Base-by-base conservation (phyloP, 1,140 invertebrate genomes). In the Drosophila nigromelanica region DNA sequence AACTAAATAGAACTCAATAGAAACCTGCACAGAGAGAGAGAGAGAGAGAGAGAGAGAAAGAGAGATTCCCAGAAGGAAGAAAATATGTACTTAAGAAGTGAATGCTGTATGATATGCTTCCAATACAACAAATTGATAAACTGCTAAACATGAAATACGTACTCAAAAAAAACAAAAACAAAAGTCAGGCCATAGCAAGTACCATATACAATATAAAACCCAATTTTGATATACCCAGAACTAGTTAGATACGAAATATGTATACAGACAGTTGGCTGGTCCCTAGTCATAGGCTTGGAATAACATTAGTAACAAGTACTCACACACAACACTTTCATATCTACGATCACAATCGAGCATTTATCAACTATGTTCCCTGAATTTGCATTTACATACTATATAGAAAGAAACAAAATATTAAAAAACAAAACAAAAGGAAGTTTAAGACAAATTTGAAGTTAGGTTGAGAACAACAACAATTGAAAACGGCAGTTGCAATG, bases 311-410 rank as follows among this genome's bases (percentile, higher is more conserved):
- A 69, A 54, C n/a, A 58, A 51, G 30, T 61, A 67, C 48, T 64
- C 68, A 59, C 47, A 71, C 51, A 81, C 18, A 18, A 83, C 73
- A 64, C 81, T 87, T 86, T 86, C 82, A 86, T 86, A 86, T 86
- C 83, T 82, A 82, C 83, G 82, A 89, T 86, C 79, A 86, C 83
- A 86, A 86, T 86, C 83, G 83, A 89, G 79, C 71, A 69, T 56
- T 81, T 64, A 58, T 42, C 15, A 55, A 47, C 64, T 69, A 73
- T 69, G 63, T 73, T 73, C 64, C 56, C 71, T 73, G 56, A 69
- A 61, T 73, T 72, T 55, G 63, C 70, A 68, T 73, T 68, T 68
- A 66, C 37, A 50, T 55, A 63, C 39, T 55, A 55, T 47, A 70
- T 24, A 35, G 42, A 37, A 27, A 42, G 37, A 35, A 10, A n/a